A percentile compares a stretch with the other conserved stretches of the same genome.
Evolutionary conservation across 1,140 invertebrate species (phyloP).

Genomic region (Pissodes strobi): DNA sequence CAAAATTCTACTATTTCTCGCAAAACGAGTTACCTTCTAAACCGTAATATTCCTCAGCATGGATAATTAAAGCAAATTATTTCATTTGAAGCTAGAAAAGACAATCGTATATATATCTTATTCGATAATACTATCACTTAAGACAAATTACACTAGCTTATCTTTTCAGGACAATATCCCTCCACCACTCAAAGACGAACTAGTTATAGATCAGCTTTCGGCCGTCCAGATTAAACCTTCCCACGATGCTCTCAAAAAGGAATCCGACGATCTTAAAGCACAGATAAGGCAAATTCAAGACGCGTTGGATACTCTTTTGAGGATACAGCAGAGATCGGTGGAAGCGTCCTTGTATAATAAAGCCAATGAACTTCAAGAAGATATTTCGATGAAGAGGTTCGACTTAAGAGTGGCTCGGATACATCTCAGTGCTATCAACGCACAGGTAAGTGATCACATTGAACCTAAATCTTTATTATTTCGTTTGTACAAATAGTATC

Average conservation of each 20-base stretch:
- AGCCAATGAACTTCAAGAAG: conserved; percentile 92
- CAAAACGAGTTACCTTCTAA: too few species aligned
- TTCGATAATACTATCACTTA: too few species aligned
- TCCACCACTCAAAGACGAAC: conserved; percentile 77
- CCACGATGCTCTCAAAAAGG: conserved; percentile 78
- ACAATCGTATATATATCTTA: too few species aligned
- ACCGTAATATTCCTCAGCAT: too few species aligned
- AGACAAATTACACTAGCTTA: too few species aligned
- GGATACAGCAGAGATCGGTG: conserved; percentile 84
- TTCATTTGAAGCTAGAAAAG: too few species aligned
- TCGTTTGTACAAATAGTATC: too few species aligned
- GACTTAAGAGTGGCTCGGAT: conserved; percentile 89
- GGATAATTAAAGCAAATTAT: too few species aligned
- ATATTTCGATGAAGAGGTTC: conserved; percentile 92
- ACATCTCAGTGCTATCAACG: conserved; percentile 83
- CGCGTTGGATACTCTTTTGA: conserved; percentile 77
- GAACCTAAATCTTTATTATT: too few species aligned
- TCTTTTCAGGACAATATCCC: conserved; percentile 63
- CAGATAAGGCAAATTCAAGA: conserved; percentile 89
- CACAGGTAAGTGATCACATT: conserved; percentile 74
- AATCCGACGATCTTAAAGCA: conserved; percentile 78
- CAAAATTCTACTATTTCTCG: too few species aligned
- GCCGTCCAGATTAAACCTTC: conserved; percentile 72
- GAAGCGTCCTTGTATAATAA: conserved; percentile 89
- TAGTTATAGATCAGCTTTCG: conserved; percentile 80